Evolutionary conservation across 1,140 invertebrate genomes (phyloP).

Genomic region (Tetraneura akinire): DNA sequence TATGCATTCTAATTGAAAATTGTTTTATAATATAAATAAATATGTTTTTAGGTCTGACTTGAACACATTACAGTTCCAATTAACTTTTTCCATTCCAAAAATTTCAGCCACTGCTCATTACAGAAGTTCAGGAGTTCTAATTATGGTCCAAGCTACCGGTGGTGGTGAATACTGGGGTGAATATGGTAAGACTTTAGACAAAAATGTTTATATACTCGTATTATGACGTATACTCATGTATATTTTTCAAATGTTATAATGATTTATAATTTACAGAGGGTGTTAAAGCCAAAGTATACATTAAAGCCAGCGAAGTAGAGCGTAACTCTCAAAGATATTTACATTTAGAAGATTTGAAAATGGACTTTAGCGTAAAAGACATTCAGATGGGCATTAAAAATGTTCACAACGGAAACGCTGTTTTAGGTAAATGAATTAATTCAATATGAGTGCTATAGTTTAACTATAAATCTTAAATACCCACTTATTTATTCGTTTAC

Average conservation of each 20-base stretch:
- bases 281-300: slow-evolving; percentile 79
- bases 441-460: neutral
- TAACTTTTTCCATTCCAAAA: slow-evolving; percentile 74
- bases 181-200: slow-evolving; percentile 66
- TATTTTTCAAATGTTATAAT: slow-evolving; percentile 47
- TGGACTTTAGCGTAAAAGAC: slow-evolving; percentile 77
- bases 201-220: neutral
- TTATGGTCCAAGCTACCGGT: slow-evolving; percentile 76
- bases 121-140: slow-evolving; percentile 74
- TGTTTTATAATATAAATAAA: neutral
- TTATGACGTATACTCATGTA: neutral
- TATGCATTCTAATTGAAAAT: too few relatives aligned
- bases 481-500: too few relatives aligned
- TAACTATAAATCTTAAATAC: too few relatives aligned
- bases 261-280: slow-evolving; percentile 64
- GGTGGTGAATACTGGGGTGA: slow-evolving; percentile 84
- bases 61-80: slow-evolving; percentile 75
- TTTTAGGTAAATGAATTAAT: slow-evolving; percentile 67
- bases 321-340: slow-evolving; percentile 67
- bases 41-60: slow-evolving; percentile 67
- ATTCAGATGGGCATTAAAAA: slow-evolving; percentile 83
- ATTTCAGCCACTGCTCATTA: slow-evolving; percentile 75
- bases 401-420: slow-evolving; percentile 74
- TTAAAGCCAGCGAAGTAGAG: slow-evolving; percentile 68
- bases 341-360: slow-evolving; percentile 72